These are phyloP conservation scores for Deilephila elpenor DNA, from an alignment of 2,888 invertebrate genomes.

Conservation along the genomic window DNA sequence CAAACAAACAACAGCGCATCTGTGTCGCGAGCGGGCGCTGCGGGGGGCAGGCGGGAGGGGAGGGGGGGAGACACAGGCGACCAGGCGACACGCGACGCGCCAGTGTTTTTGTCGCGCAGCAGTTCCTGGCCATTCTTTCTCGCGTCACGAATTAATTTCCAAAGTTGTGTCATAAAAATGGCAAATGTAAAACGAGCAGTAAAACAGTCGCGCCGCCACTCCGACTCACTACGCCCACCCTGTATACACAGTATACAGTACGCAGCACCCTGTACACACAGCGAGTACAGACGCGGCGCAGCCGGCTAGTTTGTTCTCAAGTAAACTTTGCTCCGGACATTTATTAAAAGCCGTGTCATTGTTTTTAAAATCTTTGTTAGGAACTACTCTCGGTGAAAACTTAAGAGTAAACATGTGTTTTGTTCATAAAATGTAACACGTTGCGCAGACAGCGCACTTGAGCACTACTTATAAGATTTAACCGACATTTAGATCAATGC, in stretches of 20 bases:
- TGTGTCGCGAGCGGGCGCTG: neutral
- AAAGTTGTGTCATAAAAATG: slow-evolving; percentile 28
- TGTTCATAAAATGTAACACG: slow-evolving; percentile 16
- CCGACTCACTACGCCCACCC: neutral
- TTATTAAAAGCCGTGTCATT: slow-evolving; percentile 24
- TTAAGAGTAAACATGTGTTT: slow-evolving; percentile 24
- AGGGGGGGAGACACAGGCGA: neutral
- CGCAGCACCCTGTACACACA: neutral
- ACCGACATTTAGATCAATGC: too few species aligned
- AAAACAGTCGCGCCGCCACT: slow-evolving; percentile 18
- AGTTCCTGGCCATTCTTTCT: slow-evolving; percentile 25
- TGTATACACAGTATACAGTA: too few species aligned
- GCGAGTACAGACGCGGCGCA: neutral
- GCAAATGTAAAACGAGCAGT: slow-evolving; percentile 13
- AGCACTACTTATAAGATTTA: neutral
- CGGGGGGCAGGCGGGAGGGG: neutral
- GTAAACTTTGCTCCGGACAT: slow-evolving; percentile 20
- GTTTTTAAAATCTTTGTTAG: slow-evolving; percentile 23
- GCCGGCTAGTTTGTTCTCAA: slow-evolving; percentile 3
- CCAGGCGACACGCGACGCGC: neutral
- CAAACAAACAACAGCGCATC: slow-evolving; percentile 26
- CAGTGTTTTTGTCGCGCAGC: slow-evolving; percentile 14
- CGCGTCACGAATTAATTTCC: slow-evolving; percentile 30
- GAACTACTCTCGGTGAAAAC: slow-evolving; percentile 11
- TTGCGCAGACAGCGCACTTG: neutral